phyloP scores from a whole-genome alignment of 2,888 invertebrate species.

The Lycia hirtaria region DNA sequence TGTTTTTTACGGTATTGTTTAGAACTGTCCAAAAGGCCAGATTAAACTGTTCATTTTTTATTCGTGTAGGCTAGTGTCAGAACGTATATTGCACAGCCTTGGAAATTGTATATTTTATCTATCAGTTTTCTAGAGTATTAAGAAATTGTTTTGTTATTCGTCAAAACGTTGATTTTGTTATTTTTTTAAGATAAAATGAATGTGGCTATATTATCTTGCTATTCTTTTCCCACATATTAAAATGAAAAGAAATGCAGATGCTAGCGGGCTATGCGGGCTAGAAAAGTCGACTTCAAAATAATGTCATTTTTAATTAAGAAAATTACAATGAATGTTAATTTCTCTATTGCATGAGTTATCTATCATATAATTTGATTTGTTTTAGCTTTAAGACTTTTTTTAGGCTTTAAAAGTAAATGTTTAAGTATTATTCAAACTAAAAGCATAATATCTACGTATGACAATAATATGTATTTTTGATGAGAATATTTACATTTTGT shows the following conservation, averaged over 20 bases:
- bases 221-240: neutral
- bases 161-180: neutral
- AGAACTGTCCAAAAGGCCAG: neutral
- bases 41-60: neutral
- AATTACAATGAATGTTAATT: neutral
- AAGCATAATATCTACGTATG: too few species aligned
- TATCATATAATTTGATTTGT: neutral
- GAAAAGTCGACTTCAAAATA: too few species aligned
- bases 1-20: neutral
- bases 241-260: conserved; percentile 7
- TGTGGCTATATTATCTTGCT: neutral
- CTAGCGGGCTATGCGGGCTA: too few species aligned
- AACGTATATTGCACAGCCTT: neutral
- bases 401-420: too few species aligned
- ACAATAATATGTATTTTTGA: neutral
- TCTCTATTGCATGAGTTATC: neutral
- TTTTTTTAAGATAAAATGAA: neutral
- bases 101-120: neutral
- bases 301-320: neutral
- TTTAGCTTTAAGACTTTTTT: neutral
- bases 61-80: neutral
- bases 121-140: neutral
- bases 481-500: neutral
- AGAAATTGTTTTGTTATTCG: neutral
- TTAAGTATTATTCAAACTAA: too few species aligned